These are phyloP conservation scores for Anarhynchus alexandrinus DNA, from an alignment of 2,113 vertebrate species.

Conservation along the genomic window DNA sequence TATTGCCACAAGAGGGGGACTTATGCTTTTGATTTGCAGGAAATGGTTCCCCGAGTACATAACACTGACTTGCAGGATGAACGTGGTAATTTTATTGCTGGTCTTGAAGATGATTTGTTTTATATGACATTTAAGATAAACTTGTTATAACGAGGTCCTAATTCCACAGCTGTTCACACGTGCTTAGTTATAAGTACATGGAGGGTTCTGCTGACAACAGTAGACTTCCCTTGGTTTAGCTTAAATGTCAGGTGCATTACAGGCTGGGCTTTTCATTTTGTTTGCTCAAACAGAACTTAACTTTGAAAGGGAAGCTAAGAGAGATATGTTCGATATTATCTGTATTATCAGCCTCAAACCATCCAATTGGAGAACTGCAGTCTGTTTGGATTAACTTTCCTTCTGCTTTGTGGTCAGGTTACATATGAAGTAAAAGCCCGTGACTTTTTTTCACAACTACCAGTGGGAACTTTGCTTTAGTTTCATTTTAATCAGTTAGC, in stretches of 20 bases:
- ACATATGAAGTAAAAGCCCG: not conserved
- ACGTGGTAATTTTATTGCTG: not conserved
- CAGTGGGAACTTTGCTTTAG: not conserved
- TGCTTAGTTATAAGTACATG: not conserved
- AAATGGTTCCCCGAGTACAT: not conserved
- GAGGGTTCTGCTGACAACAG: not conserved
- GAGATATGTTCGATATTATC: not conserved
- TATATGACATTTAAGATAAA: not conserved
- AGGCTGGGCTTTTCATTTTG: not conserved
- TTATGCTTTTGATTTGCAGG: not conserved
- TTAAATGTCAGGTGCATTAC: not conserved
- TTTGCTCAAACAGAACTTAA: not conserved
- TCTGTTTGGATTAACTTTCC: not conserved
- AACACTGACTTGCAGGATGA: not conserved
- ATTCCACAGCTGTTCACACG: not conserved
- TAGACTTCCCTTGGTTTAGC: not conserved
- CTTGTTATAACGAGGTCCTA: not conserved
- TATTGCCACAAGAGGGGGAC: constrained; percentile 41
- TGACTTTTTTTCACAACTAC: not conserved
- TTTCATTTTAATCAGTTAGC: not conserved
- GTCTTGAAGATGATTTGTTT: not conserved
- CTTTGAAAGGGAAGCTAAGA: not conserved
- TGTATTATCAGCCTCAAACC: not conserved
- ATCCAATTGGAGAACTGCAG: not conserved
- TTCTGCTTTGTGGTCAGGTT: not conserved